Percentiles rank a stretch among this genome's conserved stretches.
phyloP scores from a whole-genome alignment of 2,888 invertebrate genomes.

The Aphidoletes aphidimyza region DNA sequence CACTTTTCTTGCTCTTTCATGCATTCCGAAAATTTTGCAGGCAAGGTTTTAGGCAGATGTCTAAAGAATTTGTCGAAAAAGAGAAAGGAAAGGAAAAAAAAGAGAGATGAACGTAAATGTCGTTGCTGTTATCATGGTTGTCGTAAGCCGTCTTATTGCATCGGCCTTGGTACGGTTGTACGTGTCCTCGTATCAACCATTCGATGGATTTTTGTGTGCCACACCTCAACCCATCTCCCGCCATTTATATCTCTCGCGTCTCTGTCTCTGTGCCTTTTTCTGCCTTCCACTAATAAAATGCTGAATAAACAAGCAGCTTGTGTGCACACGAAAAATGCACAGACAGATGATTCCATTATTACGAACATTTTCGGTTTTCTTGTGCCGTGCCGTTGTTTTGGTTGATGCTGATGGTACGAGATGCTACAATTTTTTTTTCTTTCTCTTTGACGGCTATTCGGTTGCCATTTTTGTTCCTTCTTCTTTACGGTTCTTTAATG shows the following conservation, averaged over 20 bases:
- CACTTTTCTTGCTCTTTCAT: neutral
- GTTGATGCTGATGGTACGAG: too few species aligned
- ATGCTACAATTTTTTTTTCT: neutral
- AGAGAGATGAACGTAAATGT: neutral
- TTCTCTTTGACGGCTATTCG: neutral
- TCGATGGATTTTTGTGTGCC: neutral
- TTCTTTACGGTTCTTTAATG: neutral
- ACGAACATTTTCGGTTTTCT: constrained; percentile 18
- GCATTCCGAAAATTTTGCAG: neutral
- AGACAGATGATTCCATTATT: constrained; percentile 53
- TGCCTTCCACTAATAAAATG: constrained; percentile 53
- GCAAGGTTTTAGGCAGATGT: neutral
- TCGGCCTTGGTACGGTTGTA: constrained; percentile 31
- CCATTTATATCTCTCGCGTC: neutral
- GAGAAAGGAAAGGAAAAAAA: neutral
- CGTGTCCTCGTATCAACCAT: neutral
- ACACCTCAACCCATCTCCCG: too few species aligned
- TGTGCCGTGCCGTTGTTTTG: neutral
- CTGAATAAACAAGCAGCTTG: constrained; percentile 51
- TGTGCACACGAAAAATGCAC: constrained; percentile 37
- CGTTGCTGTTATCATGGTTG: neutral
- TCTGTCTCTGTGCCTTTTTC: neutral
- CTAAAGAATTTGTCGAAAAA: neutral
- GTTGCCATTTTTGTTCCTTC: neutral
- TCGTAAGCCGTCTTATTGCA: neutral